phyloP scores from a whole-genome alignment of 2,888 invertebrate genomes.

The Biston stratarius region DNA sequence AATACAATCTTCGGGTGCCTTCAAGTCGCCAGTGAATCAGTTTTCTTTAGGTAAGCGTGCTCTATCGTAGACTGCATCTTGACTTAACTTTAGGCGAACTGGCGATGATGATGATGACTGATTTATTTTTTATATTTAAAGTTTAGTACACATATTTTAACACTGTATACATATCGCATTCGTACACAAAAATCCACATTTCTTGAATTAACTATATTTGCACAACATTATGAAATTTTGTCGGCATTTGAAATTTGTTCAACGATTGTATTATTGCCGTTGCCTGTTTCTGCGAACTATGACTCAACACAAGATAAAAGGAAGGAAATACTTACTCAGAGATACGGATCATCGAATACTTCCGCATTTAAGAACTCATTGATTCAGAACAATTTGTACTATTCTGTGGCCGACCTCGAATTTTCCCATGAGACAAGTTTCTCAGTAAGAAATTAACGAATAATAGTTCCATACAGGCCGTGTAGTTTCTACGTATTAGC shows the following conservation, averaged over 20 bases:
- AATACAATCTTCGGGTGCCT: too few relatives aligned
- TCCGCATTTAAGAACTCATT: neutral
- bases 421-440: neutral
- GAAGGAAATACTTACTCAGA: neutral
- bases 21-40: too few relatives aligned
- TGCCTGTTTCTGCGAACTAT: neutral
- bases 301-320: neutral
- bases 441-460: neutral
- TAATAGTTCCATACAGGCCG: neutral
- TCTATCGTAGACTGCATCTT: neutral
- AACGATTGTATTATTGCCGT: neutral
- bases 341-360: neutral
- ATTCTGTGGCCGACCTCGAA: neutral
- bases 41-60: too few relatives aligned
- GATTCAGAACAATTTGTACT: too few relatives aligned
- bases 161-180: too few relatives aligned
- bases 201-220: too few relatives aligned
- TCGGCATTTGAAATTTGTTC: neutral
- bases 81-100: too few relatives aligned
- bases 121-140: too few relatives aligned
- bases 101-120: too few relatives aligned
- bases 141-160: too few relatives aligned
- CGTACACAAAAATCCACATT: too few relatives aligned
- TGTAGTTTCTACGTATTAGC: constrained; percentile 1
- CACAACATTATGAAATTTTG: too few relatives aligned